These are phyloP conservation scores for Actinia equina DNA, from an alignment of 64 coral and sea anemone species.

Conservation along the genomic window DNA sequence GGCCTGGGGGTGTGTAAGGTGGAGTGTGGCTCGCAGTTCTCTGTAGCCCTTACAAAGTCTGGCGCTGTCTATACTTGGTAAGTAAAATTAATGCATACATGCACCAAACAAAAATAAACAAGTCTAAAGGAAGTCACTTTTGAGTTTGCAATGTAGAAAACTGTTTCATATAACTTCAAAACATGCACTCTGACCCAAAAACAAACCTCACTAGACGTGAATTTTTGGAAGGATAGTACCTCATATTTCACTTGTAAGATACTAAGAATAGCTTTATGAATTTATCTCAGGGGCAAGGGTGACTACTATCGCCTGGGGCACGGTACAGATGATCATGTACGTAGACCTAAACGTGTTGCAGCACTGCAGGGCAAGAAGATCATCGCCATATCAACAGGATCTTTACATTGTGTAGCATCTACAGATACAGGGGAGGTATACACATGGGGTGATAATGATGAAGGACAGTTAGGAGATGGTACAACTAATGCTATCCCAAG, in stretches of 20 bases:
- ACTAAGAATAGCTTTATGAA: neutral
- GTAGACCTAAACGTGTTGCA: slow-evolving; percentile 83
- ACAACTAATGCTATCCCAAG: slow-evolving; percentile 92
- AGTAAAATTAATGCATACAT: neutral
- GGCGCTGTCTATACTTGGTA: slow-evolving; percentile 96
- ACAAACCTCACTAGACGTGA: no score
- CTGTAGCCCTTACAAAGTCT: slow-evolving; percentile 87
- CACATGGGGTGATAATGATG: slow-evolving; percentile 99
- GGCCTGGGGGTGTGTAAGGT: slow-evolving; percentile 82
- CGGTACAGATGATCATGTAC: slow-evolving; percentile 94
- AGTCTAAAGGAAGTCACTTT: no score
- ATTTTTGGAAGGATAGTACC: no score
- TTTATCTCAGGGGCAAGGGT: slow-evolving; percentile 75
- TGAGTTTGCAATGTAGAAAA: no score
- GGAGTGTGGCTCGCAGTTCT: slow-evolving; percentile 96
- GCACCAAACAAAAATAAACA: no score
- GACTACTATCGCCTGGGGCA: slow-evolving; percentile 98
- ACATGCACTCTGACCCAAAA: no score
- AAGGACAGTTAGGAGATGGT: slow-evolving; percentile 96
- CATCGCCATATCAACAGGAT: slow-evolving; percentile 89
- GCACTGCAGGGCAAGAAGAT: slow-evolving; percentile 89
- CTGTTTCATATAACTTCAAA: no score
- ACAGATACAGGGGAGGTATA: slow-evolving; percentile 97
- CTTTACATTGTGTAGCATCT: slow-evolving; percentile 95
- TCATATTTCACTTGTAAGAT: neutral